Conservation (phyloP, 2,888 invertebrate species). For the Steromphala cineraria region DNA sequence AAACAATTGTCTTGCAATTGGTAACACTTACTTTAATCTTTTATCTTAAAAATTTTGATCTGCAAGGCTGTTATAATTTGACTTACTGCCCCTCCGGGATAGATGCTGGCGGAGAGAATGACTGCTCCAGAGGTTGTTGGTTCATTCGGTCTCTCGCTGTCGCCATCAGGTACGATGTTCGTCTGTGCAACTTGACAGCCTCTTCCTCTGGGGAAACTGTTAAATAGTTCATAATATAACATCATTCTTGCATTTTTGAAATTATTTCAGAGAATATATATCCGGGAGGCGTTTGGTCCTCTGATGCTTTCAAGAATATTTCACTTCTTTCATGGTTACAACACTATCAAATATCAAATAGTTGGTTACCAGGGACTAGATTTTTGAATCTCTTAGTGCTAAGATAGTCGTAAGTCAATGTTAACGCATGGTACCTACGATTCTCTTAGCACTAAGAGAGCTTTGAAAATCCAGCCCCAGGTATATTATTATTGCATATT, state of each 20-base stretch:
- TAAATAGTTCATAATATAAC: neutral
- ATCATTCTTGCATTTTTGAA: neutral
- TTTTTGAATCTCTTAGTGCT: too few relatives aligned
- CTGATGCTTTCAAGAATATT: neutral
- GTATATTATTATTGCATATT: too few relatives aligned
- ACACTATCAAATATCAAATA: too few relatives aligned
- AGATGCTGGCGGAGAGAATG: slow-evolving; percentile 22
- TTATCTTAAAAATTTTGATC: too few relatives aligned
- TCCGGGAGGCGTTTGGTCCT: neutral
- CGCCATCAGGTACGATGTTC: slow-evolving; percentile 95
- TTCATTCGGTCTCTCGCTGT: slow-evolving; percentile 79
- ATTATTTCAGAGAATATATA: neutral
- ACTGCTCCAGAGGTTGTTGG: slow-evolving; percentile 33
- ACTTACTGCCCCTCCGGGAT: slow-evolving; percentile 24
- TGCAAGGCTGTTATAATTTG: too few relatives aligned
- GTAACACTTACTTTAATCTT: too few relatives aligned
- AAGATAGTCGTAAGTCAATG: too few relatives aligned
- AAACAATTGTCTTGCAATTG: too few relatives aligned
- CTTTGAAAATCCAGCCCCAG: too few relatives aligned
- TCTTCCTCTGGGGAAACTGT: slow-evolving; percentile 78
- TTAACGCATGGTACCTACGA: too few relatives aligned
- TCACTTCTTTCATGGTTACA: neutral
- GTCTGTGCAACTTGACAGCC: slow-evolving; percentile 82
- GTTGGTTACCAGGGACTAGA: too few relatives aligned
- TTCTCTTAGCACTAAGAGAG: too few relatives aligned